Percentiles rank a stretch among this genome's conserved stretches.
phyloP scores from a whole-genome alignment of 2,113 vertebrate genomes.

The Penelope pileata region DNA sequence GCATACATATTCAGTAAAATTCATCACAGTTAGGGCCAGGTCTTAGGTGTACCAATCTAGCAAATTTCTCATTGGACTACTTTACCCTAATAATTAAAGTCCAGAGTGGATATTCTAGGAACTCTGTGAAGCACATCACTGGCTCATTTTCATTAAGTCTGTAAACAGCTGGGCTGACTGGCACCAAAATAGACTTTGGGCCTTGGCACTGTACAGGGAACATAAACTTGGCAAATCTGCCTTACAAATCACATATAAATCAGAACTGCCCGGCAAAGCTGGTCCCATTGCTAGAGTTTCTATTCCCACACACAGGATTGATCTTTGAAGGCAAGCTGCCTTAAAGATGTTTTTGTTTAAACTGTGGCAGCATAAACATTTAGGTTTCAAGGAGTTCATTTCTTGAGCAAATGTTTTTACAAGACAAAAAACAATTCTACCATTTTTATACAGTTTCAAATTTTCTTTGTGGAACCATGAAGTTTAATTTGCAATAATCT shows the following conservation, averaged over 20 bases:
- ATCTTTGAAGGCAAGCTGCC: slow-evolving; percentile 10
- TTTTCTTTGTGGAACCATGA: neutral
- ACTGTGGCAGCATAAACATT: neutral
- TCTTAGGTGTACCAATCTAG: neutral
- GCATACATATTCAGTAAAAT: neutral
- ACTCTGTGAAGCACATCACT: neutral
- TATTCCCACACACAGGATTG: slow-evolving; percentile 22
- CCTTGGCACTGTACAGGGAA: neutral
- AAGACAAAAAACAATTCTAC: neutral
- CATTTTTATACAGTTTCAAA: neutral
- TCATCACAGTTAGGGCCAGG: neutral
- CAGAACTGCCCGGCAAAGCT: neutral
- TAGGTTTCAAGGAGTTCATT: slow-evolving; percentile 26
- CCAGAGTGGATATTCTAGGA: slow-evolving; percentile 21
- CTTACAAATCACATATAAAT: neutral
- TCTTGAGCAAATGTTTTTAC: slow-evolving; percentile 41
- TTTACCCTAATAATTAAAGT: neutral
- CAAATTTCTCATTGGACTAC: neutral
- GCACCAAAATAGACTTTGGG: neutral
- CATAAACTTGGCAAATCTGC: neutral
- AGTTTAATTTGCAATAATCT: neutral
- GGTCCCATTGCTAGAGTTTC: neutral
- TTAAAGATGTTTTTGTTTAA: slow-evolving; percentile 54
- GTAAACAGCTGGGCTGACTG: slow-evolving; percentile 23
- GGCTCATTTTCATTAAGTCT: slow-evolving; percentile 17